Conservation (phyloP, 2,797 vertebrate species). For the Crenichthys baileyi region DNA sequence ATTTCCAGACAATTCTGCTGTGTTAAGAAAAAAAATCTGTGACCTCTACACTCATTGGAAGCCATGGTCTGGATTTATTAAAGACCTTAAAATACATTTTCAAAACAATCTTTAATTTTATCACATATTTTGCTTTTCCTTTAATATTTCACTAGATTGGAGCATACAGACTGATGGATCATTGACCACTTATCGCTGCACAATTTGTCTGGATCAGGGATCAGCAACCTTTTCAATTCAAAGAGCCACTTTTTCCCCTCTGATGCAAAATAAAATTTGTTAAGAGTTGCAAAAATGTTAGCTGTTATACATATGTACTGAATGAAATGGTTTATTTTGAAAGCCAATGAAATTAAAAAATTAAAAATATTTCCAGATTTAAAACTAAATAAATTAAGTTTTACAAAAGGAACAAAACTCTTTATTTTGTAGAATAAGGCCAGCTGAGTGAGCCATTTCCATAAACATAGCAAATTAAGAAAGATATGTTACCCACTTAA, state of each 20-base stretch:
- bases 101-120: background rate
- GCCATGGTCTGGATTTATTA: background rate
- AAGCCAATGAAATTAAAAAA: background rate
- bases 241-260: background rate
- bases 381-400: background rate
- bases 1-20: constrained; percentile 10
- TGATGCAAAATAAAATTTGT: background rate
- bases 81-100: background rate
- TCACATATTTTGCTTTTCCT: background rate
- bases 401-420: background rate
- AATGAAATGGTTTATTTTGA: background rate
- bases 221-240: background rate
- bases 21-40: background rate
- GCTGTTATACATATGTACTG: background rate
- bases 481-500: no score
- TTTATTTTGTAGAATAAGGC: background rate
- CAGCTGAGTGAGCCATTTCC: no score
- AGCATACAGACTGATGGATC: background rate
- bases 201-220: background rate
- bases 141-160: background rate
- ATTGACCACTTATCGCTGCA: background rate
- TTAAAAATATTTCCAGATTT: background rate
- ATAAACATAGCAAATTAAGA: background rate
- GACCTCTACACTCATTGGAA: background rate
- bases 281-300: background rate